A percentile compares a stretch with the other conserved stretches of the same genome.
phyloP scores from a whole-genome alignment of 2,888 invertebrate species.

The Ptychoptera albimana region DNA sequence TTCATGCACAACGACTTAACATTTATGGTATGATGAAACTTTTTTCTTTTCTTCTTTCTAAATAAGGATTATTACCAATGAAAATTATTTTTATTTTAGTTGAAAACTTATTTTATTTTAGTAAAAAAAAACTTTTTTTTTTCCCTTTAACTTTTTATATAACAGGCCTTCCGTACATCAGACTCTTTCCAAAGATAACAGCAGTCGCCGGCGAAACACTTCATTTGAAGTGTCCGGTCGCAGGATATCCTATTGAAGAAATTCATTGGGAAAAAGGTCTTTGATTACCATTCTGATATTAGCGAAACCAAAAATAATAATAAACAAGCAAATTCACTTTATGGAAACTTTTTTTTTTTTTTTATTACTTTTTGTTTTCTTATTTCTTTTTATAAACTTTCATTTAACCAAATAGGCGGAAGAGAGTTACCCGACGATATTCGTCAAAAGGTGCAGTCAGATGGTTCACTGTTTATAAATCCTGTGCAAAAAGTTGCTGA shows the following conservation, averaged over 20 bases:
- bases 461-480: conserved; percentile 58
- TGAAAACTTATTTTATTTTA: conserved; percentile 34
- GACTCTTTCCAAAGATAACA: conserved; percentile 64
- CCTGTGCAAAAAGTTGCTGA: conserved; percentile 60
- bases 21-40: conserved; percentile 49
- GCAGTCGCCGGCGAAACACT: conserved; percentile 64
- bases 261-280: conserved; percentile 55
- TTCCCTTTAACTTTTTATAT: conserved; percentile 6
- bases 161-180: conserved; percentile 60
- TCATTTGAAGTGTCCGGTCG: conserved; percentile 62
- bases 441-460: conserved; percentile 54
- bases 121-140: conserved; percentile 31
- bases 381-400: conserved; percentile 10
- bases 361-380: too few species aligned
- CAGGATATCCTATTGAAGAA: conserved; percentile 66
- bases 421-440: conserved; percentile 63
- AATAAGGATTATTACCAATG: too few species aligned
- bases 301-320: too few species aligned
- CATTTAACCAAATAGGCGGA: conserved; percentile 30
- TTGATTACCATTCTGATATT: conserved; percentile 21
- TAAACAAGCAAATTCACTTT: too few species aligned
- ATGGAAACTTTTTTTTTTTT: too few species aligned
- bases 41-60: conserved; percentile 6
- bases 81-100: not conserved
- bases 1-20: conserved; percentile 60